These are phyloP conservation scores for Zosterops japonicus DNA, from an alignment of 2,113 vertebrate species.

Conservation along the genomic window DNA sequence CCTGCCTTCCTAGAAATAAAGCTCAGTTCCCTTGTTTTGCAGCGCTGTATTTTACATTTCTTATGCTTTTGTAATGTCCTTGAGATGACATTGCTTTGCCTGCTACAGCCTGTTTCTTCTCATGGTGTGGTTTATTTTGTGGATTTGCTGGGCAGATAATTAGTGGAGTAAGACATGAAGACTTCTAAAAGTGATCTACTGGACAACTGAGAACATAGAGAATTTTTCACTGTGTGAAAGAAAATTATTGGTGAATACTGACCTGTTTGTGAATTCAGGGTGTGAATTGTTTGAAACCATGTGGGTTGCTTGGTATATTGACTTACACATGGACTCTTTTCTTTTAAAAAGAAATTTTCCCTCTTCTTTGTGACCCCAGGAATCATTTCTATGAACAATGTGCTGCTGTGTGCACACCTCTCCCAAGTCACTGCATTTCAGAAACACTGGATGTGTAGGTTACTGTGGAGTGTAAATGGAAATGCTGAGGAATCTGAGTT, in stretches of 20 bases:
- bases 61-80: not conserved
- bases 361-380: not conserved
- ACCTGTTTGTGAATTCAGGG: not conserved
- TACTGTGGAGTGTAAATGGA: not conserved
- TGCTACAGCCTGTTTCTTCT: not conserved
- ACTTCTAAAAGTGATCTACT: not conserved
- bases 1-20: constrained; percentile 16
- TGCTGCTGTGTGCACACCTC: not conserved
- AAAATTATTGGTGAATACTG: not conserved
- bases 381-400: not conserved
- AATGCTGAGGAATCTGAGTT: not conserved
- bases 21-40: not conserved
- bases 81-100: not conserved
- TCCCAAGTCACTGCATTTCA: not conserved
- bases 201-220: not conserved
- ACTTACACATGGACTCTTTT: not conserved
- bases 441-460: not conserved
- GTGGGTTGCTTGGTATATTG: not conserved
- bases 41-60: not conserved
- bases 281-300: not conserved
- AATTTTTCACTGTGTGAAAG: not conserved
- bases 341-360: not conserved
- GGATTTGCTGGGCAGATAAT: not conserved
- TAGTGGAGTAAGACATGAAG: not conserved
- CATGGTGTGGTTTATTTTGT: not conserved